Base-by-base conservation (phyloP, 35 echinoderm and acorn worm species). In the Ophiothrix spiculata region DNA sequence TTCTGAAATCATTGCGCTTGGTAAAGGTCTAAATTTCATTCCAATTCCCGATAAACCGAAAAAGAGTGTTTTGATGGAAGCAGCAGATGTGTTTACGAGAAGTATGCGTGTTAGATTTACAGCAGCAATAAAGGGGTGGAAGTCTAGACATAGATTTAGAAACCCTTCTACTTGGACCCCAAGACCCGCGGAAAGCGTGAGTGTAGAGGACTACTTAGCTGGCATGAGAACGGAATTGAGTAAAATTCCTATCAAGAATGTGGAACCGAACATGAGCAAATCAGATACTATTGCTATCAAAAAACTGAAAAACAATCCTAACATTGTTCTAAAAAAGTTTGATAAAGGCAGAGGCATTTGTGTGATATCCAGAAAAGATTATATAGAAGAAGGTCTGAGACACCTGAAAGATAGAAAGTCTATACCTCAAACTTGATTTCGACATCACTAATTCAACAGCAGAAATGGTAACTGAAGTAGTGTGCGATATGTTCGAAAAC, bases 321-420 rank as follows among this genome's bases (percentile, higher is more conserved):
- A 29, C 32, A 83, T 83, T 35, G 49, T 83, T 46, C 23, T 56
- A 1, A 83, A 49, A 56, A 56, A 83, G 31, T 83, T 56, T 39
- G 80, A 83, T 56, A 83, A 83, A 54, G 80, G 79, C 79, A 81
- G 79, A 39, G 80, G 80, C 1, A 63, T 83, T 36, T 45, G 41
- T 35, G 37, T 83, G 13, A 1, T 83, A 6, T 56, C 45, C 8
- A 56, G 36, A 31, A 56, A 36, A 54, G 81, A 83, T 54, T 83
- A 83, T 35, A 64, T 35, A 23, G 37, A 1, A 21, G 80, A 82
- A 56, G 41, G 37, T 1, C 39, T 60, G 11, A 64, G 81, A 21
- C 81, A 83, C 32, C 25, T 64, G 37, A 54, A 41, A 32, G 35
- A 69, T 69, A 10, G 6, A 69, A 10, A 69, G 25, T 69, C 60